These are phyloP conservation scores for Ceuthmochares aereus DNA, from an alignment of 2,113 vertebrate species.

Conservation along the genomic window DNA sequence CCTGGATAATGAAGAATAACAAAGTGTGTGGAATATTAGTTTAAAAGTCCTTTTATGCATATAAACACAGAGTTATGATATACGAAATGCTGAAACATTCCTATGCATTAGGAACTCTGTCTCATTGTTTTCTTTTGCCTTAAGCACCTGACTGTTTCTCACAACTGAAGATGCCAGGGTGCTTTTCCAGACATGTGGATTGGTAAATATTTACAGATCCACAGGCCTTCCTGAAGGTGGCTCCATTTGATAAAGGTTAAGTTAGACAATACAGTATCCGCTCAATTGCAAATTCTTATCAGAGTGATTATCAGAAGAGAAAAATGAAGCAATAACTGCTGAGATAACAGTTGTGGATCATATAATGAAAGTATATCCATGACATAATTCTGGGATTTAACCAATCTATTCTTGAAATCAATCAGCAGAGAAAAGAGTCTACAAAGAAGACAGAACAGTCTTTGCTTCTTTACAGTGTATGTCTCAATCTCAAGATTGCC, in stretches of 20 bases:
- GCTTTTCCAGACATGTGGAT: neutral
- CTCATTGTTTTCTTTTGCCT: neutral
- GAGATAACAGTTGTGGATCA: neutral
- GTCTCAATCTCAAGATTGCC: neutral
- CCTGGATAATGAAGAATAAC: neutral
- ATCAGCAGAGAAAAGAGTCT: neutral
- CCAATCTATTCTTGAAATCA: neutral
- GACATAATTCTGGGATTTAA: neutral
- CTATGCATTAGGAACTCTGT: neutral
- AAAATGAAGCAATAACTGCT: neutral
- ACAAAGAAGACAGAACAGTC: neutral
- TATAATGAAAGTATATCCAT: neutral
- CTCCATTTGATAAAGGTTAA: slow-evolving; percentile 63
- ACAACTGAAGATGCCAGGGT: neutral
- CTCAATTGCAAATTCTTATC: neutral
- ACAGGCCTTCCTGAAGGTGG: slow-evolving; percentile 58
- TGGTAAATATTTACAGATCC: neutral
- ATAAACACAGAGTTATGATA: neutral
- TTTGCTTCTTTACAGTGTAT: neutral
- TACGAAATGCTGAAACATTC: neutral
- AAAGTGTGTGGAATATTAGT: neutral
- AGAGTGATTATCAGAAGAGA: neutral
- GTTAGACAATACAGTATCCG: neutral
- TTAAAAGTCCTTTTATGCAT: neutral
- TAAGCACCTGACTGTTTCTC: neutral